Evolutionary conservation across 2,113 vertebrate genomes (phyloP).

Genomic region (Thalassoma bifasciatum): DNA sequence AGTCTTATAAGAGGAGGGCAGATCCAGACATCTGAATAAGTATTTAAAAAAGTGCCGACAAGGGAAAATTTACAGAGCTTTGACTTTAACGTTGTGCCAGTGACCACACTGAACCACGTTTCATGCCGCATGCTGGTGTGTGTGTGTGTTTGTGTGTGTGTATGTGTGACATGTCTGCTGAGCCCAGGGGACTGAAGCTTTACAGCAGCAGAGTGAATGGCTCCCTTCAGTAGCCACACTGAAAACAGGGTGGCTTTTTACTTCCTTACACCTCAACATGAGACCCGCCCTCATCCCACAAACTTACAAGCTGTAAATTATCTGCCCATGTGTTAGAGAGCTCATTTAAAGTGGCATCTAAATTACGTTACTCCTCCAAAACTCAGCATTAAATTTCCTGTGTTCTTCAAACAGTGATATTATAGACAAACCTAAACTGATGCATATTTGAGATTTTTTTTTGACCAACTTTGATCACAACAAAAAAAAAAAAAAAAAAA

Average conservation of each 20-base stretch:
- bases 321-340: background rate
- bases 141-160: background rate
- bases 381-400: background rate
- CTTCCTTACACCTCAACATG: constrained; percentile 39
- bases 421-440: too few relatives aligned
- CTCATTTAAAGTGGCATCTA: background rate
- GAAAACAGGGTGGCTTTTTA: constrained; percentile 33
- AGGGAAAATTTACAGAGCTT: constrained; percentile 1
- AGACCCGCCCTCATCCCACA: constrained; percentile 37
- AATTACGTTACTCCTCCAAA: background rate
- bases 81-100: background rate
- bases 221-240: constrained; percentile 42
- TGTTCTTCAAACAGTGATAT: too few relatives aligned
- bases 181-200: background rate
- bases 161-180: constrained; percentile 4
- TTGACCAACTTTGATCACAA: too few relatives aligned
- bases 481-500: too few relatives aligned
- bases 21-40: background rate
- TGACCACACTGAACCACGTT: constrained; percentile 11
- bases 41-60: background rate
- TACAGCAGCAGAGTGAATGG: constrained; percentile 43
- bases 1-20: background rate
- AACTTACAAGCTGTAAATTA: background rate
- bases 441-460: too few relatives aligned
- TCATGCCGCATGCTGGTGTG: background rate